Evolutionary conservation across 2,113 vertebrate genomes (phyloP).

Genomic region (Cercocebus atys): DNA sequence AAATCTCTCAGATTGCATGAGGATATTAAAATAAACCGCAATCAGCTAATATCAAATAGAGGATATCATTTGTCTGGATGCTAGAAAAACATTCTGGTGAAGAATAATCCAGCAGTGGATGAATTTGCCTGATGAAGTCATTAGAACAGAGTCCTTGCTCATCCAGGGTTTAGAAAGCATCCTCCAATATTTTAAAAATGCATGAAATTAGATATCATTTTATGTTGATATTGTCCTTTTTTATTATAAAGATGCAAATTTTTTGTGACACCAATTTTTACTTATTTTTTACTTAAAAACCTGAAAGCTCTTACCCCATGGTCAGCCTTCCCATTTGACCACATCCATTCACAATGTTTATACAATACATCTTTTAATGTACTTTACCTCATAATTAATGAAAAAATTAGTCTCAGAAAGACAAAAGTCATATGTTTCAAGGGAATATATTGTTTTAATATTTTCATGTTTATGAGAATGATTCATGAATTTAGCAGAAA

Average conservation of each 20-base stretch:
- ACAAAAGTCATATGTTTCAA: conserved; percentile 39
- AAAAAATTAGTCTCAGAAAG: conserved; percentile 31
- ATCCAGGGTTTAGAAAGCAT: conserved; percentile 9
- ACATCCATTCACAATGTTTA: conserved; percentile 13
- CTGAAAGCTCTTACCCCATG: conserved; percentile 20
- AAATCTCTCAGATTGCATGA: neutral
- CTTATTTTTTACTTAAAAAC: conserved; percentile 30
- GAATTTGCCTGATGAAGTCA: conserved; percentile 22
- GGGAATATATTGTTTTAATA: conserved; percentile 39
- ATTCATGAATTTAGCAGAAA: conserved; percentile 65
- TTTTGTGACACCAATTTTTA: conserved; percentile 38
- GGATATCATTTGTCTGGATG: conserved; percentile 1
- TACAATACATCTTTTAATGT: conserved; percentile 30
- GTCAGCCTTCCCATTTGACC: neutral
- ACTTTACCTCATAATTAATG: conserved; percentile 43
- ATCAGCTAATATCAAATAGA: neutral
- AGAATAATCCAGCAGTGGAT: conserved; percentile 15
- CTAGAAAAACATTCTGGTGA: conserved; percentile 11
- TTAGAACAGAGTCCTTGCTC: neutral
- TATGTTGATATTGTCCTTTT: neutral
- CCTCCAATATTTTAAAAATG: neutral
- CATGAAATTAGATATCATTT: conserved; percentile 47
- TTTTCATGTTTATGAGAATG: conserved; percentile 46
- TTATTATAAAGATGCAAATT: conserved; percentile 28
- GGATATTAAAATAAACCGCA: neutral